Evolutionary conservation across 1,140 invertebrate genomes (phyloP).

Genomic region (Brachystomella parvula): DNA sequence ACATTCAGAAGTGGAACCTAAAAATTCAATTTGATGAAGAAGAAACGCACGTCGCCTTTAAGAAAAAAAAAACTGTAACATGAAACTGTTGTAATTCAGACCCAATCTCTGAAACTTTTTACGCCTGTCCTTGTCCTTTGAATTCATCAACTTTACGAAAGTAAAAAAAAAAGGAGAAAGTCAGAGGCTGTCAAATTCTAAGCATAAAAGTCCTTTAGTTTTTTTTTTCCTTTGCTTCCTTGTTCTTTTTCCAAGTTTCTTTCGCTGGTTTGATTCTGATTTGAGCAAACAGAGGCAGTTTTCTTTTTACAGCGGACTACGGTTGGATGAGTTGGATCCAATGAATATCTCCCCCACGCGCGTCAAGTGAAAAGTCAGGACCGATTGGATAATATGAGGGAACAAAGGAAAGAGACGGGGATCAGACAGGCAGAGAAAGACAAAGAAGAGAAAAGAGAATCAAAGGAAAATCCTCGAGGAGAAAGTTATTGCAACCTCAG

Average conservation of each 20-base stretch:
- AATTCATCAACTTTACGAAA: neutral
- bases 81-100: neutral
- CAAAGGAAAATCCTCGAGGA: neutral
- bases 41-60: too few relatives aligned
- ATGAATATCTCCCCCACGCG: slow-evolving; percentile 1
- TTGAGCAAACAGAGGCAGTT: neutral
- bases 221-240: neutral
- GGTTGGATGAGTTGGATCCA: neutral
- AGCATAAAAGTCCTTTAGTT: neutral
- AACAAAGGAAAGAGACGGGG: neutral
- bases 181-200: neutral
- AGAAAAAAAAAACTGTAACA: too few relatives aligned
- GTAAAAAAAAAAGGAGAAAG: neutral
- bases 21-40: too few relatives aligned
- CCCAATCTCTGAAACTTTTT: neutral
- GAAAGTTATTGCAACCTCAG: slow-evolving; percentile 6
- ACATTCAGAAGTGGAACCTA: too few relatives aligned
- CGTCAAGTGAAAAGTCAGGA: neutral
- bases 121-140: neutral
- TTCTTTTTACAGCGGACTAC: neutral
- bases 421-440: neutral
- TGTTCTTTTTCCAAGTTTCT: neutral
- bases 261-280: neutral
- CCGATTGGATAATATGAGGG: neutral
- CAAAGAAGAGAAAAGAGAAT: neutral